Evolutionary conservation across 2,888 invertebrate genomes (phyloP), one percentile per base, ranked within the genome.

Genomic region (Hypolimnas misippus): DNA sequence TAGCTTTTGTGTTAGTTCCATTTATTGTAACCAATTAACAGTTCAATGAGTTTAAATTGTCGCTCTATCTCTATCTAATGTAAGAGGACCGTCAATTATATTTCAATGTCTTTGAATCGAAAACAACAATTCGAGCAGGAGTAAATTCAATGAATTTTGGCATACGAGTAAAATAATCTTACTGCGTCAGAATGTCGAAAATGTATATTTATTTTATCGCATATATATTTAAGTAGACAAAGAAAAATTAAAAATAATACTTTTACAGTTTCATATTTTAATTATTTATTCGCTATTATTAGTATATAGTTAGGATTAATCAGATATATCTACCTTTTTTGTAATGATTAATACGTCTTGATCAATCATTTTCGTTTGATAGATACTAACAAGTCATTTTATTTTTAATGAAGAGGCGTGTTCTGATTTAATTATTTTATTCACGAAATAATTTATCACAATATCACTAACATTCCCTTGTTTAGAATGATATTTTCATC

Each of bases 401-500:
- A n/a, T 12, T n/a, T 38, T 38, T 38, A n/a, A n/a, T n/a, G 4
- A 35, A 35, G 12, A 35, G 7, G 8, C 5, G 12, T 12, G 10
- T 21, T 21, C 12, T 12, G 3, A 19, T 46, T 17, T 29, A 12
- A 44, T 5, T 35, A n/a, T 7, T 29, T 33, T 29, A 50, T 16
- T 17, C 17, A 25, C 29, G 16, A 31, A n/a, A 46, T 31, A 25
- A 35, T 54, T 46, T 29, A 54, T 46, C 14, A 44, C 31, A 46
- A 53, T 25, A 46, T 25, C 17, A 46, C 51, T 54, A 33, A 44
- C 52, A 60, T 25, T 57, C 52, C 51, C 46, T 44, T 44, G 57
- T 56, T 53, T 60, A 53, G 66, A 63, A 62, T 62, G 65, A 60
- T 67, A 62, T 67, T 63, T 63, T 60, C 56, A 60, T 59, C 51